Evolutionary conservation across 53 echinoderm and acorn worm species (phyloP).

Genomic region (Antedon mediterranea): DNA sequence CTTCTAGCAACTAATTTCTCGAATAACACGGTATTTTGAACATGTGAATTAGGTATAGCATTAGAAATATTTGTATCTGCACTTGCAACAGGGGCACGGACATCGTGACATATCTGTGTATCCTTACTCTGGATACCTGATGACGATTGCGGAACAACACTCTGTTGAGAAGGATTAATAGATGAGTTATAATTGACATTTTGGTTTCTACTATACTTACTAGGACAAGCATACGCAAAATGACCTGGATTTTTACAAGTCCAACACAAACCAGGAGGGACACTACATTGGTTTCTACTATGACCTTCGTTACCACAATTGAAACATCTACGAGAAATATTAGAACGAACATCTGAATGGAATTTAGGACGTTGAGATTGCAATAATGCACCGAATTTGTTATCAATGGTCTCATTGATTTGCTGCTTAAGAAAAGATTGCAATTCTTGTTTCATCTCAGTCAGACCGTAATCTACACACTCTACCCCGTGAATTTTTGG

Average conservation of each 20-base stretch:
- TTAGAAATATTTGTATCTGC: no score
- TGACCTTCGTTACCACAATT: constrained; percentile 19
- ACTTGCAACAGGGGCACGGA: no score
- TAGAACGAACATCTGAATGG: not conserved
- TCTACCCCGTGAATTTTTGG: not conserved
- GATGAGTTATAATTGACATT: no score
- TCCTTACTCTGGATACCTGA: no score
- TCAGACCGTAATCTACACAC: not conserved
- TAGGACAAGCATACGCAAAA: not conserved
- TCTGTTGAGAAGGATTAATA: no score
- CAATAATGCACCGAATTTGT: not conserved
- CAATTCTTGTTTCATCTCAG: not conserved
- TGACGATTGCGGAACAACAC: no score
- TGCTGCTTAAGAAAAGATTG: not conserved
- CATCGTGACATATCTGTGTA: no score
- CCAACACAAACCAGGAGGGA: not conserved
- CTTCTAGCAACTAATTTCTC: constrained; percentile 6
- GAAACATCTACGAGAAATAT: constrained; percentile 1
- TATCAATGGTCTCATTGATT: not conserved
- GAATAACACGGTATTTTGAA: not conserved
- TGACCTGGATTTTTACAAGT: not conserved
- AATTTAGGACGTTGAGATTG: no score
- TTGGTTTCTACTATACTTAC: not conserved
- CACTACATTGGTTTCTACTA: not conserved
- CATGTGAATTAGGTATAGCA: no score